Evolutionary conservation across 2,888 invertebrate species (phyloP).

Genomic region (Torymus auratus): DNA sequence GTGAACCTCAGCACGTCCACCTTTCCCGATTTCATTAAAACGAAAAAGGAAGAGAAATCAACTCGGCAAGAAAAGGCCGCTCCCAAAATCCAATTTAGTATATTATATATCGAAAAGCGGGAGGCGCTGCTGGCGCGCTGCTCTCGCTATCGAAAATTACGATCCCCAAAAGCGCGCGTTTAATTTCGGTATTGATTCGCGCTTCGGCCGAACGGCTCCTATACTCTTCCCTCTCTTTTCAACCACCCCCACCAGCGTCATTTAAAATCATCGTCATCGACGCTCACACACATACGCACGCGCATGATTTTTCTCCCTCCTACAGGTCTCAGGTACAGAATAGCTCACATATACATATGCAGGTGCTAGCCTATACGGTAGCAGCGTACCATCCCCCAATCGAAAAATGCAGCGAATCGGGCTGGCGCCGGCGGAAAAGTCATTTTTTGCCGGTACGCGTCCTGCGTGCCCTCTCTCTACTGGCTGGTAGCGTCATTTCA

Average conservation of each 20-base stretch:
- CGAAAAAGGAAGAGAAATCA: neutral
- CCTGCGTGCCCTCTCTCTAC: too few relatives aligned
- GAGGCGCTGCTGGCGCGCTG: too few relatives aligned
- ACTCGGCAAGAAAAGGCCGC: neutral
- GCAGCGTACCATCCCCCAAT: too few relatives aligned
- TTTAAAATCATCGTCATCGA: slow-evolving; percentile 52
- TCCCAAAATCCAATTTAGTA: slow-evolving; percentile 38
- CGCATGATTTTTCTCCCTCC: slow-evolving; percentile 21
- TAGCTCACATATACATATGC: too few relatives aligned
- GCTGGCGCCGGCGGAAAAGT: too few relatives aligned
- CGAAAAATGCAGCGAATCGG: too few relatives aligned
- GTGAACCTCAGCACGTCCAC: slow-evolving; percentile 30
- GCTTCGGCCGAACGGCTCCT: slow-evolving; percentile 15
- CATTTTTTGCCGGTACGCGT: neutral
- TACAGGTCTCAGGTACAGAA: neutral
- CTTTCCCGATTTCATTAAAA: neutral
- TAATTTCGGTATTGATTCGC: slow-evolving; percentile 57
- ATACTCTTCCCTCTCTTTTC: slow-evolving; percentile 2
- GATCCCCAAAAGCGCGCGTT: slow-evolving; percentile 35
- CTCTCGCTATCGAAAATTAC: slow-evolving; percentile 43
- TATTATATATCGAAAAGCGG: neutral
- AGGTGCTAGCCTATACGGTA: too few relatives aligned
- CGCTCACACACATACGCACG: slow-evolving; percentile 4
- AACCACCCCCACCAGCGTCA: slow-evolving; percentile 22
- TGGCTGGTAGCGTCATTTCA: too few relatives aligned